Percentiles rank a stretch among this genome's conserved stretches.
Evolutionary conservation across 2,797 vertebrate species (phyloP).

Genomic region (Eleutherodactylus coqui): DNA sequence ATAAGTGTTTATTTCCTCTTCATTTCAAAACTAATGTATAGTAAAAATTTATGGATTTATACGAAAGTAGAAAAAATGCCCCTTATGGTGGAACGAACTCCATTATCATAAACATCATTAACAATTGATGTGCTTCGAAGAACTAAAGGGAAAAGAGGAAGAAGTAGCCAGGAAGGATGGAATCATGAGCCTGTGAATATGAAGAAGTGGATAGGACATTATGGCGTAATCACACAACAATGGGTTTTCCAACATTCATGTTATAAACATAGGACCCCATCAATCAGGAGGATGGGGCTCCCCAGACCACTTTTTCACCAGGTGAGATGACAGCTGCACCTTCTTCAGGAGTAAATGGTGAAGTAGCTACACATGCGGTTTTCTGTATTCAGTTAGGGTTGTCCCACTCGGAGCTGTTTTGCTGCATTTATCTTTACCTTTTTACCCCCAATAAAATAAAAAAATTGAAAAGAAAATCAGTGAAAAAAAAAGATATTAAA

Average conservation of each 20-base stretch:
- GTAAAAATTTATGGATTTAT: constrained; percentile 3
- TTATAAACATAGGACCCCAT: neutral
- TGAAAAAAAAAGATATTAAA: no score
- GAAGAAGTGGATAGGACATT: neutral
- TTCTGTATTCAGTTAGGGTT: no score
- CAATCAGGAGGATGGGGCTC: neutral
- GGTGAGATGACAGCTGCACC: no score
- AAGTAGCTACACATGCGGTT: no score
- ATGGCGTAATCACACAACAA: neutral
- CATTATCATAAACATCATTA: neutral
- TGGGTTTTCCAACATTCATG: neutral
- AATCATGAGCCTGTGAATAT: no score
- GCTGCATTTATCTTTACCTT: no score
- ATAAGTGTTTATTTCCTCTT: constrained; percentile 30
- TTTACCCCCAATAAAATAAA: no score
- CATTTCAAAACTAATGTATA: neutral
- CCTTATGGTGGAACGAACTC: neutral
- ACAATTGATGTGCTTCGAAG: neutral
- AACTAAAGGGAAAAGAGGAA: neutral
- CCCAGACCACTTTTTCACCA: neutral
- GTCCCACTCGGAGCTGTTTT: no score
- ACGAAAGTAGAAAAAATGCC: neutral
- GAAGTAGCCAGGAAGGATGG: neutral
- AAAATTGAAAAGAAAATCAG: no score
- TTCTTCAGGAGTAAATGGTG: no score